These are phyloP conservation scores for Triplophysa yarkandensis DNA, from an alignment of 2,797 vertebrate species.

Conservation along the genomic window DNA sequence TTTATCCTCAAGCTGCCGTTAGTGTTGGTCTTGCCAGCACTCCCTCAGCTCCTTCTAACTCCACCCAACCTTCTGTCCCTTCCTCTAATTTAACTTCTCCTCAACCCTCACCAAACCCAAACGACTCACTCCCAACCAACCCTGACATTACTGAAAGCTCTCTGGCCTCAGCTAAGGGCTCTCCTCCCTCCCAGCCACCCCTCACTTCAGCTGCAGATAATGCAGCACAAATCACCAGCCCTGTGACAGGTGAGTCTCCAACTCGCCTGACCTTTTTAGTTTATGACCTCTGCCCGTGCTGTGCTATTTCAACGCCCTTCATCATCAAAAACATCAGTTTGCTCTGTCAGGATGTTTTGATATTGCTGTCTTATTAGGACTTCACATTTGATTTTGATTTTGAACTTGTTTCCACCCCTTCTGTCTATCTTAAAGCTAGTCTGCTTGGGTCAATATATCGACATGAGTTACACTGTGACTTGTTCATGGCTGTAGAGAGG, in stretches of 20 bases:
- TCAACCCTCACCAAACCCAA: constrained; percentile 39
- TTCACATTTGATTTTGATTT: neutral
- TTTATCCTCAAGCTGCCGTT: constrained; percentile 58
- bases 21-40: constrained; percentile 63
- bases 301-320: neutral
- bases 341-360: neutral
- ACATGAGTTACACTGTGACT: neutral
- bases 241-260: constrained; percentile 78
- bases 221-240: constrained; percentile 71
- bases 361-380: neutral
- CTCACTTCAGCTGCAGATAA: constrained; percentile 64
- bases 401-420: neutral
- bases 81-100: constrained; percentile 72
- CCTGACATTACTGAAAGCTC: constrained; percentile 76
- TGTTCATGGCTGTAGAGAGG: neutral
- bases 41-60: constrained; percentile 73
- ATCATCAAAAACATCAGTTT: neutral
- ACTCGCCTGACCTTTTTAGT: neutral
- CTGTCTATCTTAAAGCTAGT: neutral
- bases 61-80: constrained; percentile 68
- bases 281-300: constrained; percentile 10
- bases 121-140: constrained; percentile 48
- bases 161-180: constrained; percentile 81
- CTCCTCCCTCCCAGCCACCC: constrained; percentile 79
- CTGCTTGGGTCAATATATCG: neutral